Base-by-base conservation (phyloP, 1,140 invertebrate species). In the Cydia pomonella region DNA sequence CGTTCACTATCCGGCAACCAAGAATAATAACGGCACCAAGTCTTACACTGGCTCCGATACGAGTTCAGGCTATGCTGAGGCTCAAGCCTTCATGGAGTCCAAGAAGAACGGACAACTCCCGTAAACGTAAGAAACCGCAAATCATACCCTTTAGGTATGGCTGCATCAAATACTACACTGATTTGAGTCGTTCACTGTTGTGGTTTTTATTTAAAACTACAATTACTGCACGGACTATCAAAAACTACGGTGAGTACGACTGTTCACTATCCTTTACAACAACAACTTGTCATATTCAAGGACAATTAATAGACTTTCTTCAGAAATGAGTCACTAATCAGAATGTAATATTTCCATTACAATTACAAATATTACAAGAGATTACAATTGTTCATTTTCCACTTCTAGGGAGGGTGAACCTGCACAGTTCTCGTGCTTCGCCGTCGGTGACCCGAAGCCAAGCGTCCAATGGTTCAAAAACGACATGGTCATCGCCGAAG, bases 391-490 rank as follows among this genome's bases (percentile, higher is more conserved):
- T 41, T 18, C 13, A 0, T 3, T 29, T 72, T 25, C 6, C 12
- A 29, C 13, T 29, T 50, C 18, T 29, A 71, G 63, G 41, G 91
- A 97, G 73, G 97, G 96, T 16, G 95, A 97, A 82, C 94, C 95
- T 12, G 95, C 97, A 1, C 95, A 97, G 77, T 92, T 99, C 6
- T 94, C 95, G 10, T 99, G 98, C 91, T 96, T 96, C 71, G 97
- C 97, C 2, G 96, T 98, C 5, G 98, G 98, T 0, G 97, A 97
- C 83, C 98, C 98, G 0, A 95, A 96, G 83, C 98, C 98, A 0
- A 92, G 94, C 62, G 95, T 99, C n/a, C 97, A 98, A 79, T 99
- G 99, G 98, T 99, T 97, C 92, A 98, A 97, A 92, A 98, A 98
- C 86, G 97, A 98, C 84, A 94, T 97, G 84, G 96, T 98, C 47